Evolutionary conservation across 1,140 invertebrate genomes (phyloP).

Genomic region (Diorhabda elongata): DNA sequence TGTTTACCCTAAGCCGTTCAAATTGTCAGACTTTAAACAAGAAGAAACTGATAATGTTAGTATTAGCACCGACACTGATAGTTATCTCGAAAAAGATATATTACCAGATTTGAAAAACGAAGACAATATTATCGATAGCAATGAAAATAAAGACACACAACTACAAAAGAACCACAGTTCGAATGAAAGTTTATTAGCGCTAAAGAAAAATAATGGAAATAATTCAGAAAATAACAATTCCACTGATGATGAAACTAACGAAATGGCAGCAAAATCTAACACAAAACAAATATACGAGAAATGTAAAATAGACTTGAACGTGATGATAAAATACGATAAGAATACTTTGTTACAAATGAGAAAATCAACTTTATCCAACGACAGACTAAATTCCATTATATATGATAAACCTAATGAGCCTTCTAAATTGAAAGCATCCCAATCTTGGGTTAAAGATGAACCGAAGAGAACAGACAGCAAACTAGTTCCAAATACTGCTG

Average conservation of each 20-base stretch:
- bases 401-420: conserved; percentile 15
- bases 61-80: conserved; percentile 42
- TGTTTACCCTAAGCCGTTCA: conserved; percentile 26
- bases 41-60: conserved; percentile 38
- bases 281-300: conserved; percentile 43
- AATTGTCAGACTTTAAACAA: conserved; percentile 37
- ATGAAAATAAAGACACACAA: conserved; percentile 9
- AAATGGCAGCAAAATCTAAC: conserved; percentile 44
- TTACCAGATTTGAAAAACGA: conserved; percentile 37
- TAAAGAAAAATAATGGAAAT: conserved; percentile 21
- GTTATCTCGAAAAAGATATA: conserved; percentile 43
- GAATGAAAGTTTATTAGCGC: conserved; percentile 16
- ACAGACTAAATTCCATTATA: conserved; percentile 31
- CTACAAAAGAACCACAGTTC: conserved; percentile 20
- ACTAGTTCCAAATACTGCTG: not conserved
- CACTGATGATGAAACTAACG: conserved; percentile 45
- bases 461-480: not conserved
- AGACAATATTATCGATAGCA: conserved; percentile 25
- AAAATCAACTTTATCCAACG: conserved; percentile 43
- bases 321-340: conserved; percentile 49
- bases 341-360: conserved; percentile 52
- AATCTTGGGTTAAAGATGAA: conserved; percentile 5
- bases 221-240: conserved; percentile 25
- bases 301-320: conserved; percentile 47
- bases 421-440: not conserved